Evolutionary conservation across 2,797 vertebrate genomes (phyloP), one percentile per base, ranked within the genome.

Genomic region (Meriones psammophilus): DNA sequence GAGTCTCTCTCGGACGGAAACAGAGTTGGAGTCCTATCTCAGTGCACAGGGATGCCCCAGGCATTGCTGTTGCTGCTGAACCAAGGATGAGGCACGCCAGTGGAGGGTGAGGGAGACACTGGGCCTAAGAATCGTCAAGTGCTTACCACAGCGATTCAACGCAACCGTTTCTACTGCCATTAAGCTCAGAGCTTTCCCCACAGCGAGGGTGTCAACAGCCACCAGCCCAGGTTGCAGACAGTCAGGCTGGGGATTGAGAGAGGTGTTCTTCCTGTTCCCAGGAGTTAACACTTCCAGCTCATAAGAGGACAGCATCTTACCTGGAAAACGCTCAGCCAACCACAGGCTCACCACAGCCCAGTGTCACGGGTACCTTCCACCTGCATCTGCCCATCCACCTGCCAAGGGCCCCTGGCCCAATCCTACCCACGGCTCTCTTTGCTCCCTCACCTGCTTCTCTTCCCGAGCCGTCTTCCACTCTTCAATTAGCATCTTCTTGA

Each of bases 401-500:
- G 42, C 66, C 12, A 0, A 15, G 20, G 33, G 8, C 28, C 14
- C 73, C 4, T 54, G 15, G 62, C 14, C 64, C 88, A 78, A 78
- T 0, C 0, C 7, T 28, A 8, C 26, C 1, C 15, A 17, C 20
- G 3, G 3, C 1, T n/a, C 50, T 33, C 54, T 58, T 0, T 64
- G 17, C 8, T 2, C 58, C 2, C 95, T 94, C 91, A 99, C 99
- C 99, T 99, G 99, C 79, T 99, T 99, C 4, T 99, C 99, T 88
- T 99, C 99, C 3, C 98, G 98, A 28, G 98, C 98, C 60, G 96
- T 99, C 97, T 99, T 99, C 87, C 99, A 99, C 90, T 99, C 99
- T 12, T 99, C 99, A 9, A 99, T 99, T 3, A 99, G 99, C 86
- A 99, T 98, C 88, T 99, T 98, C 97, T 99, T 99, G 22, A 99